phyloP scores from a whole-genome alignment of 2,888 invertebrate genomes.

The Allolobophora icterica region DNA sequence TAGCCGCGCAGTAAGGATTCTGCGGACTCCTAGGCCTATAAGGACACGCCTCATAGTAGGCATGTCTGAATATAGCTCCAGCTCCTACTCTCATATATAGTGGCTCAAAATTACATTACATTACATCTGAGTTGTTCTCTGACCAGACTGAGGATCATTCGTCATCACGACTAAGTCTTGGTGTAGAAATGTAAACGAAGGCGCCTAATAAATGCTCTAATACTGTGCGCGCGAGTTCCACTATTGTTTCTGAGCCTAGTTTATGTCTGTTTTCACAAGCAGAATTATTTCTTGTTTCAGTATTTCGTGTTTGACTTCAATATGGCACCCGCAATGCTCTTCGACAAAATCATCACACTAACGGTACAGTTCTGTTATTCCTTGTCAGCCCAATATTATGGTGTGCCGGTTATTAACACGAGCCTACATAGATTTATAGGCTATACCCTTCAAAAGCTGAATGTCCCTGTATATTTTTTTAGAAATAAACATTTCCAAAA shows the following conservation, averaged over 20 bases:
- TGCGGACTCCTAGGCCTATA: too few relatives aligned
- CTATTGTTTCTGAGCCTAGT: background rate
- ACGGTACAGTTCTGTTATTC: conserved; percentile 73
- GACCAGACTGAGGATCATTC: background rate
- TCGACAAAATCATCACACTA: conserved; percentile 87
- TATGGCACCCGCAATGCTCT: conserved; percentile 87
- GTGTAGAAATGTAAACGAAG: background rate
- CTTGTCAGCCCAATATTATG: background rate
- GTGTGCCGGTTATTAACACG: background rate
- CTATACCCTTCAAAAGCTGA: background rate
- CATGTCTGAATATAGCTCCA: background rate
- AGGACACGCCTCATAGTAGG: background rate
- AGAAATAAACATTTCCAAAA: background rate
- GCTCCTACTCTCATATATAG: background rate
- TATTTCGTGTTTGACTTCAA: conserved; percentile 94
- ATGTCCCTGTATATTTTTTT: background rate
- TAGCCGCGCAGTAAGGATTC: too few relatives aligned
- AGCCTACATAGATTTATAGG: background rate
- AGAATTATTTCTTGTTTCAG: conserved; percentile 70
- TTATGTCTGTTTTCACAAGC: background rate
- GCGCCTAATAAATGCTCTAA: background rate
- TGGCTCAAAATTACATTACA: background rate
- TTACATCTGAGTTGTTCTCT: background rate
- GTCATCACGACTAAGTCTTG: background rate
- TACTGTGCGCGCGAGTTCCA: background rate